Base-by-base conservation (phyloP, 92 coral and sea anemone genomes). In the Muricea muricata region DNA sequence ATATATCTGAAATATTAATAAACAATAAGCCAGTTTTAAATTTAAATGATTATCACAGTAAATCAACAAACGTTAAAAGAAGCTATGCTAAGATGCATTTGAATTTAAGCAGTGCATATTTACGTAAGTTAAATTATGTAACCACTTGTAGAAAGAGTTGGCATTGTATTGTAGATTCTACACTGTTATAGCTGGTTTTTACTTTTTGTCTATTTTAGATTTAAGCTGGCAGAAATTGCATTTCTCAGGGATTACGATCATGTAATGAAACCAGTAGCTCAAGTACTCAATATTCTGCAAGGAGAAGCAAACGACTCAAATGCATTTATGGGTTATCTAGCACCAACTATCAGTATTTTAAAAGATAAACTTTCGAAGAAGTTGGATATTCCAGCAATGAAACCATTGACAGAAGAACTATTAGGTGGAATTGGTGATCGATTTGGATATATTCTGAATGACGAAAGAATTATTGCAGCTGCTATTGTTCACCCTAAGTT, bases 291-390 rank as follows among this genome's bases (percentile, higher is more conserved):
- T 56, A 72, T 72, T 17, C 78, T 72, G n/a, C 78, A 72, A 33
- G 78, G 78, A 72, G 78, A 72, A 72, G 41, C 78, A 72, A 72
- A 72, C 78, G 55, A 72, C 33, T 72, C 55, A 2, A 72, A 72
- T 41, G 78, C 78, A 54, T 72, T 1, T 56, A 72, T 72, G 78
- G 78, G 78, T 1, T 72, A 72, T 72, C 55, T 72, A 17, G 78
- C 78, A 9, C 78, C 78, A 42, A 72, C 78, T 17, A 28, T 72
- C 4, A 17, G 8, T 72, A 72, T 72, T 1, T 33, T 72, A 56
- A 72, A 17, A 72, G 78, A 72, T 8, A 72, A 72, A 33, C 78
- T 72, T 21, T 39, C 52, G 7, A 72, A 72, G 78, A 72, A 72
- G 78, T 72, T 72, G 78, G 78, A 72, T 39, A 72, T 72, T 14